Base-by-base conservation (phyloP, 2,888 invertebrate genomes). In the Sesamia inferens region DNA sequence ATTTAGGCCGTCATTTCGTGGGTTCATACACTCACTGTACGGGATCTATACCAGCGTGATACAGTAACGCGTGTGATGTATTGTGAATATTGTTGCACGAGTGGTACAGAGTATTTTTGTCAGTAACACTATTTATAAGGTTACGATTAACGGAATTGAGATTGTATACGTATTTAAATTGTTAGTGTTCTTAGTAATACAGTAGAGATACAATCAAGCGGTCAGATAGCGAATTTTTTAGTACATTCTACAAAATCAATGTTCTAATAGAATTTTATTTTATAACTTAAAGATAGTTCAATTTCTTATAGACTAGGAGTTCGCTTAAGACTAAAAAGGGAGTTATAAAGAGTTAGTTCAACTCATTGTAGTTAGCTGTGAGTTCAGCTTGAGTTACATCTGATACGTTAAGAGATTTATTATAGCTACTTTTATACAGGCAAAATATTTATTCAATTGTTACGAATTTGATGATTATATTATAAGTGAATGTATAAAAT, bases 231-330 rank as follows among this genome's bases (percentile, higher is more conserved):
- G 22, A 66, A 0, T 54, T 47, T 48, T 54, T 61, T 2, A 10
- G 24, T 51, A 19, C 39, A 51, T 31, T 51, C 39, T 68, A 59
- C 58, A 68, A 68, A 74, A 74, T 68, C 16, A 66, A 57, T 61
- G 51, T 67, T 31, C 19, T 67, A 69, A 16, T 39, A 79, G 13
- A 72, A 74, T 44, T 59, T 63, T 74, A 74, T 57, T 75, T 76
- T 10, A 65, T 69, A 66, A 69, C 62, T 70, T 77, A 72, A 72
- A 63, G 58, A 61, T 77, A 78, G 79, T 80, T 76, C 71, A 78
- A 78, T 66, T 79, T 74, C 85, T 87, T 88, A 88, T 16, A 82
- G 79, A 85, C 84, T 88, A 88, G 83, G 76, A 76, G 64, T 81
- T 76, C 44, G 62, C 80, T 88, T 86, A 87, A 71, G 54, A 59